A percentile compares a stretch with the other conserved stretches of the same genome.
Conservation (phyloP, 2,888 invertebrate genomes). For the Noctua fimbriata region DNA sequence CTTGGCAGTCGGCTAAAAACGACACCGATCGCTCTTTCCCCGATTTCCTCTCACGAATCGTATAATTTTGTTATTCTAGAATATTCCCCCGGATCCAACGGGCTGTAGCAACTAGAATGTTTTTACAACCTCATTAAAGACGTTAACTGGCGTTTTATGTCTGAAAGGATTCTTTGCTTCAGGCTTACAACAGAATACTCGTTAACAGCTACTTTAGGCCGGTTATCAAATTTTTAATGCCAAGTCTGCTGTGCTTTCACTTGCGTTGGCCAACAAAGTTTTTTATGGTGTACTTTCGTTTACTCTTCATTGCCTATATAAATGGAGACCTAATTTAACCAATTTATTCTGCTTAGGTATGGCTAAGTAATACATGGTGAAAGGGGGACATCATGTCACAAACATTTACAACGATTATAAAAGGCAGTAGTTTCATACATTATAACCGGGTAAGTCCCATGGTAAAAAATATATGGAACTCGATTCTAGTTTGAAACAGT, state of each 20-base stretch:
- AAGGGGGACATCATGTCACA: too few species aligned
- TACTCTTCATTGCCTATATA: constrained; percentile 37
- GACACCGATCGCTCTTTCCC: constrained; percentile 37
- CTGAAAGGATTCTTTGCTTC: constrained; percentile 59
- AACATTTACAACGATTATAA: too few species aligned
- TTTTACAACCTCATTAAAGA: constrained; percentile 65
- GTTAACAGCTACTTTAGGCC: constrained; percentile 61
- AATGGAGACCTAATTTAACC: constrained; percentile 27
- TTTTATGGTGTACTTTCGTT: constrained; percentile 41
- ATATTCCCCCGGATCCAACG: constrained; percentile 32
- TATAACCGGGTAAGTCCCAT: too few species aligned
- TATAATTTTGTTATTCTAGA: constrained; percentile 57
- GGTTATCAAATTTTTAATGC: constrained; percentile 62
- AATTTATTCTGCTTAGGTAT: background rate
- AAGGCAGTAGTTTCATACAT: too few species aligned
- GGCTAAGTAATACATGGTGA: background rate
- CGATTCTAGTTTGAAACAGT: too few species aligned
- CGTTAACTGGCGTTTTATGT: constrained; percentile 63
- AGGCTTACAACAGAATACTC: constrained; percentile 56
- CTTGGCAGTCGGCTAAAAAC: constrained; percentile 26
- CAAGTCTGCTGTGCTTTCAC: constrained; percentile 46
- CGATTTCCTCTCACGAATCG: constrained; percentile 46
- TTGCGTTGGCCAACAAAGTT: constrained; percentile 44
- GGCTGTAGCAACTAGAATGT: constrained; percentile 60
- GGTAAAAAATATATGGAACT: too few species aligned